Evolutionary conservation across 1,140 invertebrate genomes (phyloP).

Genomic region (Bicyclus anynana): DNA sequence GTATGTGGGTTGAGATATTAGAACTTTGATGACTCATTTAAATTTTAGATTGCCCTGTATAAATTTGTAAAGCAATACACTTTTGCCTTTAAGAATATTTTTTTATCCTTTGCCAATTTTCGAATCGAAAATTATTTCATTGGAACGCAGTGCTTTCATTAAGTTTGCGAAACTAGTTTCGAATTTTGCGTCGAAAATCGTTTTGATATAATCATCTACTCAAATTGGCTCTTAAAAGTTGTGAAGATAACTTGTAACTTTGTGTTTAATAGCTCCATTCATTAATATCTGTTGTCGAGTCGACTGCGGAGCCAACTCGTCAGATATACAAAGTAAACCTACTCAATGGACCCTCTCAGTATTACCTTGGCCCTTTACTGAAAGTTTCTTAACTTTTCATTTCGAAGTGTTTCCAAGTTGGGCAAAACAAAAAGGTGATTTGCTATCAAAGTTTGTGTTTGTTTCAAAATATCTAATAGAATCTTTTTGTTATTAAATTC

Average conservation of each 20-base stretch:
- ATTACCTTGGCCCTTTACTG: neutral
- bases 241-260: neutral
- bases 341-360: neutral
- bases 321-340: neutral
- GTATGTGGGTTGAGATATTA: constrained; percentile 12
- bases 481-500: no score
- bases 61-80: constrained; percentile 55
- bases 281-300: neutral
- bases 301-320: neutral
- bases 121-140: constrained; percentile 13
- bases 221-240: neutral
- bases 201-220: neutral
- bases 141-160: constrained; percentile 16
- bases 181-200: neutral
- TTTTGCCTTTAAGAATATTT: constrained; percentile 36
- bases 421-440: neutral
- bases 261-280: neutral
- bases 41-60: constrained; percentile 61
- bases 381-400: neutral
- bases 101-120: constrained; percentile 21
- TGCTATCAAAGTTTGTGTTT: neutral
- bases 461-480: neutral
- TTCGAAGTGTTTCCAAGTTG: neutral
- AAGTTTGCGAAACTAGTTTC: neutral
- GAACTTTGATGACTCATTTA: constrained; percentile 64